phyloP scores from a whole-genome alignment of 2,888 invertebrate species.

The Rutpela maculata region DNA sequence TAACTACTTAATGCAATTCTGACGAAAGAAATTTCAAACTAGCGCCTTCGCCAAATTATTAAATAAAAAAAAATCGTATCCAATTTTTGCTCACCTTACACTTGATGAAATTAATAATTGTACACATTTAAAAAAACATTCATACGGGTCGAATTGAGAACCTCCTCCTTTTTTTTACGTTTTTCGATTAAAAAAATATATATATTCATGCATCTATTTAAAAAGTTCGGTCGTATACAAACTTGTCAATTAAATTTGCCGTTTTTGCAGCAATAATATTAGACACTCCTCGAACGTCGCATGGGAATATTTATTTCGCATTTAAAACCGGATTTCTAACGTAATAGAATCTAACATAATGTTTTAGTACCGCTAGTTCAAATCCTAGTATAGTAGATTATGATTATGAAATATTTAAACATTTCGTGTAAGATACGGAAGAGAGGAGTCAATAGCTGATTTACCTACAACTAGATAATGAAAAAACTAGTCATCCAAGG shows the following conservation, averaged over 20 bases:
- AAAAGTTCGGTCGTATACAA: background rate
- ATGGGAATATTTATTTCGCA: background rate
- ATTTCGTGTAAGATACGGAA: constrained; percentile 13
- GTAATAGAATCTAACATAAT: constrained; percentile 8
- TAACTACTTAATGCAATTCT: too few species aligned
- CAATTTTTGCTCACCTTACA: too few species aligned
- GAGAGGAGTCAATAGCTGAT: constrained; percentile 23
- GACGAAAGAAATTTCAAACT: too few species aligned
- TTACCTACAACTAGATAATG: constrained; percentile 28
- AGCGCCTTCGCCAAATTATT: too few species aligned
- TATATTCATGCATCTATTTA: background rate
- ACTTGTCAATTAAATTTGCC: background rate
- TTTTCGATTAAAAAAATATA: too few species aligned
- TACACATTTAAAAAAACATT: too few species aligned
- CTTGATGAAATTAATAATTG: too few species aligned
- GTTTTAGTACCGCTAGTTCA: constrained; percentile 22
- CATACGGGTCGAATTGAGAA: too few species aligned
- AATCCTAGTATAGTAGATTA: background rate
- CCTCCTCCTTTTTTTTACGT: too few species aligned
- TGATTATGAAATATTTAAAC: constrained; percentile 19
- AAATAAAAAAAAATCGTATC: too few species aligned
- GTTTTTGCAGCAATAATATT: background rate
- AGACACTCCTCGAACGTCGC: background rate
- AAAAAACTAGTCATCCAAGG: constrained; percentile 35
- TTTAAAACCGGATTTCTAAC: constrained; percentile 22